phyloP scores from a whole-genome alignment of 2,113 vertebrate species.

The Chunga burmeisteri region DNA sequence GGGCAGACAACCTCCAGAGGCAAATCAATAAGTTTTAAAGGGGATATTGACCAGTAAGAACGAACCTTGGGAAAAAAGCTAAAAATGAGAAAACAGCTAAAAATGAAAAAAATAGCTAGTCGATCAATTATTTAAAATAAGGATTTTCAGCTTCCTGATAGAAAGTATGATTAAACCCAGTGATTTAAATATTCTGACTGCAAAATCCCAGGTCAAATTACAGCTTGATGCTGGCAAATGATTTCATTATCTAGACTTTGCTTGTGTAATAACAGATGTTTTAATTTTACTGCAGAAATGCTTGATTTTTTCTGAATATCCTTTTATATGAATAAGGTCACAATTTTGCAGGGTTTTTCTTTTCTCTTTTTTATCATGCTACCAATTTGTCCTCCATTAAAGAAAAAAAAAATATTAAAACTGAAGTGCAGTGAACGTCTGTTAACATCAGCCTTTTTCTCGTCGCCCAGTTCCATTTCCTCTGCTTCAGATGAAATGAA shows the following conservation, averaged over 20 bases:
- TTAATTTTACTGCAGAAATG: not conserved
- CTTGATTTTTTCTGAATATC: not conserved
- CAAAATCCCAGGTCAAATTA: not conserved
- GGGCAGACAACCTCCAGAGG: not conserved
- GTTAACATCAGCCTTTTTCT: not conserved
- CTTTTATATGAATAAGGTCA: not conserved
- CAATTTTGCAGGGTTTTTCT: not conserved
- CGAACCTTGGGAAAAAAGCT: not conserved
- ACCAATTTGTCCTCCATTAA: not conserved
- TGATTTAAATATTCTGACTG: not conserved
- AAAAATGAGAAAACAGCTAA: not conserved
- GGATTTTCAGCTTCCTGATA: not conserved
- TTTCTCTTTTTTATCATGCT: not conserved
- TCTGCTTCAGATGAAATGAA: not conserved
- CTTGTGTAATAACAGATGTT: not conserved
- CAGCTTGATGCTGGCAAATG: not conserved
- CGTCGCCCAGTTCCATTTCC: not conserved
- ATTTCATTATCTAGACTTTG: not conserved
- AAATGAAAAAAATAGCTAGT: not conserved
- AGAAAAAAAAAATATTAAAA: not conserved
- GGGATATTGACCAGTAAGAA: not conserved
- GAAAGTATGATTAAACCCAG: not conserved
- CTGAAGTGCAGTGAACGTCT: not conserved
- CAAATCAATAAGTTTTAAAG: not conserved
- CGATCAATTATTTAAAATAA: not conserved